Evolutionary conservation across 2,113 vertebrate species (phyloP), one percentile per base, ranked within the genome.

Genomic region (Tragelaphus buxtoni): DNA sequence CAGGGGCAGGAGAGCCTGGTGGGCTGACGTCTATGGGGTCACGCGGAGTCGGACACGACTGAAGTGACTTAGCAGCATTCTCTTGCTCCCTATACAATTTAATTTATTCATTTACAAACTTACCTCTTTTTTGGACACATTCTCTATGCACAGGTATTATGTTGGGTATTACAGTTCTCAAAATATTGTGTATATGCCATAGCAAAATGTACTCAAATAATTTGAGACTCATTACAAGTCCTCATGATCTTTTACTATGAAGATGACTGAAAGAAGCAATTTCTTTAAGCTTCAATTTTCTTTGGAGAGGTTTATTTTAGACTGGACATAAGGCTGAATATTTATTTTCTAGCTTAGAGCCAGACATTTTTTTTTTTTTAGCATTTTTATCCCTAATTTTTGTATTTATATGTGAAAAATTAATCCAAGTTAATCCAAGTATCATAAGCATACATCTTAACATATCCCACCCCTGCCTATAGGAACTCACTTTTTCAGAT

Each of bases 261-360:
- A 56, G 32, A 90, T 55, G 39, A 69, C 9, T 30, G 79, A 77
- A 60, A 69, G 10, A 84, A 92, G 20, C n/a, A n/a, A 32, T 87
- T 84, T 93, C n/a, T 92, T 74, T 92, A 30, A 47, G 13, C 51
- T 42, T 92, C n/a, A 61, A 3, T 80, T 90, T 87, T 17, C 63
- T 91, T 91, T 81, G 47, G 24, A 58, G 72, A 82, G 24, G 20
- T 84, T 87, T 90, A 56, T 79, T 93, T 95, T 91, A 91, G 58
- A 35, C 35, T 72, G 61, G 11, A 89, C 30, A 42, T 42, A 49
- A 42, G 26, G 5, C 2, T 91, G 56, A 84, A 35, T 89, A 81
- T 77, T 76, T 81, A 89, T 77, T 84, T 94, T 53, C 26, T 91
- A 93, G 39, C 63, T 83, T 95, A 80, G 74, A 11, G 65, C 9